Percentiles rank a stretch among this genome's conserved stretches.
These are phyloP conservation scores for Malurus leucopterus DNA, from an alignment of 2,797 vertebrate genomes.

Conservation along the genomic window DNA sequence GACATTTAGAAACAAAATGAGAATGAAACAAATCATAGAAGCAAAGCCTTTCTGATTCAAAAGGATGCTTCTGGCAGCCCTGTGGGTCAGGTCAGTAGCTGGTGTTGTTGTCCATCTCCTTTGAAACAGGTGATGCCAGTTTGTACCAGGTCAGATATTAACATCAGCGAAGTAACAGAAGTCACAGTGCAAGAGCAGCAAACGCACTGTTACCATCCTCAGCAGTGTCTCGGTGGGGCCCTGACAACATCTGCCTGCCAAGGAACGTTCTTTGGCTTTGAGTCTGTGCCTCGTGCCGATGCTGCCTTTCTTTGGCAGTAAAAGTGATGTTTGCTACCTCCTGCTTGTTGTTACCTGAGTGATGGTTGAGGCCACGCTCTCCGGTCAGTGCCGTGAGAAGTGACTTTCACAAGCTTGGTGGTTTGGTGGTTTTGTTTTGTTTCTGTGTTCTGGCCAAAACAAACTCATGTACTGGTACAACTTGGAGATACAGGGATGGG, in stretches of 20 bases:
- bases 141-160: neutral
- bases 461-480: neutral
- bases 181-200: neutral
- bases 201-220: neutral
- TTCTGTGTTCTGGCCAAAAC: neutral
- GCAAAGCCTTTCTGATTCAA: neutral
- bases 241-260: neutral
- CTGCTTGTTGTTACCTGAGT: neutral
- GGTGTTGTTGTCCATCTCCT: neutral
- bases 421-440: neutral
- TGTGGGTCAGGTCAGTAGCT: neutral
- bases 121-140: neutral
- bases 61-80: neutral
- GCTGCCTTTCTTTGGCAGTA: neutral
- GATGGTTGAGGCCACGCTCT: neutral
- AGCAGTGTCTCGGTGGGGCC: neutral
- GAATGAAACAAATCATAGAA: neutral
- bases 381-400: fast-evolving
- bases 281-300: neutral
- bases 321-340: neutral
- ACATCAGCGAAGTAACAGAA: neutral
- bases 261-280: neutral
- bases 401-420: neutral
- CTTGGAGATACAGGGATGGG: too few species aligned
- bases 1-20: constrained; percentile 12